Evolutionary conservation across 1,140 invertebrate genomes (phyloP), one percentile per base, ranked within the genome.

Genomic region (Chionoecetes opilio): DNA sequence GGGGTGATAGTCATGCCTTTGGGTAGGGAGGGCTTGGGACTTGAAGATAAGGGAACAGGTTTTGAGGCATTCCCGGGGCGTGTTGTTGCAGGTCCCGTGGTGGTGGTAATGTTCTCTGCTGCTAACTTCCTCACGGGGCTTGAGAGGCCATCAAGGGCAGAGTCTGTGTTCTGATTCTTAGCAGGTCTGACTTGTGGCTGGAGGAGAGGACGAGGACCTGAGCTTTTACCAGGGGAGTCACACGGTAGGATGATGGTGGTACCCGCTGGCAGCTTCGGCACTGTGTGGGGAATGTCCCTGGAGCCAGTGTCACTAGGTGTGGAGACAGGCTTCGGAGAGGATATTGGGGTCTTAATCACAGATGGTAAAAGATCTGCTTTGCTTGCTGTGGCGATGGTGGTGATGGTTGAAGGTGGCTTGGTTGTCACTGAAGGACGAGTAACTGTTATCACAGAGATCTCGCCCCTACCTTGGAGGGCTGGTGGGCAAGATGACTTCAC

Each of bases 1-100:
- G 94, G 94, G 87, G 94, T 95, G n/a, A 95, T 95, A 8, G 90
- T 92, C 90, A 92, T 95, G 53, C 63, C 94, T 38, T 95, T 95
- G 0, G 90, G 46, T 82, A 95, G 53, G 17, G 82, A 32, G 5
- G 94, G 94, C 32, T 92, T 92, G 35, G 37, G 34, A n/a, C 31
- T 63, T n/a, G 63, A 2, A 26, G 63, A 1, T 75, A 26, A 75
- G 21, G n/a, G 2, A n/a, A 75, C 63, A 75, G 63, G 63, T n/a
- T 75, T 75, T 26, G 63, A 26, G n/a, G 91, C 26, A 63, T 32
- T 34, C 31, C 90, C 75, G n/a, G 91, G 32, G 21, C 82, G 89
- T 21, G 93, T 32, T 9, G 87, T 21, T 5, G 93, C n/a, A 0
- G 63, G 2, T 35, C 93, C 82, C 31, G 26, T 86, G 31, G 89